Conservation (phyloP, 2,113 vertebrate genomes). For the Trichechus manatus region DNA sequence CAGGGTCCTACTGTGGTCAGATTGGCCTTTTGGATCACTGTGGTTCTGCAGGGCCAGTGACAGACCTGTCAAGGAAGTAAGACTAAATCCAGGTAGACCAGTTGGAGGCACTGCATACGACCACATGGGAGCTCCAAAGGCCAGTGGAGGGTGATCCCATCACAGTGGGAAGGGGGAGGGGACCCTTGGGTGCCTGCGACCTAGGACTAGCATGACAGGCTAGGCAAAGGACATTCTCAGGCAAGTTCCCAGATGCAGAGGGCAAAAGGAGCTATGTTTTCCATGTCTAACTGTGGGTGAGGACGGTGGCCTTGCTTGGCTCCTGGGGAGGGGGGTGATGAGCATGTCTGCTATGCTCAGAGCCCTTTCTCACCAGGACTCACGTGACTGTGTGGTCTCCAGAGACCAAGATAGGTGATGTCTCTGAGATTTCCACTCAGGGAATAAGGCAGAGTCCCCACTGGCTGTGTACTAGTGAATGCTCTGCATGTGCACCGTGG, state of each 20-base stretch:
- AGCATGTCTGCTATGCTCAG: background rate
- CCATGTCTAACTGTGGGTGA: rapidly evolving
- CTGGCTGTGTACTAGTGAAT: background rate
- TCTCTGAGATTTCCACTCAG: background rate
- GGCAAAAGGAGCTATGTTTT: background rate
- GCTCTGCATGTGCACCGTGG: no score
- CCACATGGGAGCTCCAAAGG: background rate
- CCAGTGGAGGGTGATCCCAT: background rate
- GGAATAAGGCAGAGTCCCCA: background rate
- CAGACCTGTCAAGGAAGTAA: rapidly evolving
- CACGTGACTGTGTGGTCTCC: no score
- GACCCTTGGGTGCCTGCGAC: background rate
- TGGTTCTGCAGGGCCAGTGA: background rate
- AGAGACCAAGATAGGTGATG: background rate
- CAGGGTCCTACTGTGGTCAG: background rate
- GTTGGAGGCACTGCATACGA: no score
- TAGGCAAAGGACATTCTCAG: background rate
- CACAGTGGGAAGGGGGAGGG: no score
- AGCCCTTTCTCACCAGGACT: background rate
- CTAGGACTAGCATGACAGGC: background rate
- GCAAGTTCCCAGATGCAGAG: background rate
- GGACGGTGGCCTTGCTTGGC: no score
- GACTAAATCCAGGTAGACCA: background rate
- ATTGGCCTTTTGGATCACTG: background rate
- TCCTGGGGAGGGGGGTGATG: background rate